Conservation (phyloP, 2,888 invertebrate genomes). For the Microplitis deprimator region DNA sequence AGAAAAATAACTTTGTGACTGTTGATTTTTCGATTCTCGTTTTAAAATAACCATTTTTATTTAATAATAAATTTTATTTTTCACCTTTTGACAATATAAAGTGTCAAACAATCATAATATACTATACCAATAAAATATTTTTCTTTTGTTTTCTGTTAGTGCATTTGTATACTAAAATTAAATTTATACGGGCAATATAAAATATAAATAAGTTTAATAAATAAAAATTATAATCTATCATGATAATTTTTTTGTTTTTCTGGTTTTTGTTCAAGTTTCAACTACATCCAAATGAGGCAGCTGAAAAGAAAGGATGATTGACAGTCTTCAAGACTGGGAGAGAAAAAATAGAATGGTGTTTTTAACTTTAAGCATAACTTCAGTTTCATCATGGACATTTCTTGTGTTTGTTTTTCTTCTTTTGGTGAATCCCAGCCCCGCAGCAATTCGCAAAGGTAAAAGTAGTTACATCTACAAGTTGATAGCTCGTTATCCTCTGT, state of each 20-base stretch:
- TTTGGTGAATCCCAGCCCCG: constrained; percentile 67
- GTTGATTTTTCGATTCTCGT: constrained; percentile 22
- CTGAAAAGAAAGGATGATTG: constrained; percentile 60
- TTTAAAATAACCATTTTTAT: constrained; percentile 16
- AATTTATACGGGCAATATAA: background rate
- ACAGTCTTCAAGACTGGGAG: constrained; percentile 52
- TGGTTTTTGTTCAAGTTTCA: constrained; percentile 54
- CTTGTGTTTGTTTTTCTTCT: constrained; percentile 64
- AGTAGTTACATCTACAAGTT: constrained; percentile 9
- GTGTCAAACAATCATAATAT: background rate
- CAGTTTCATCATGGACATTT: constrained; percentile 56
- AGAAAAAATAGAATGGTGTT: constrained; percentile 51
- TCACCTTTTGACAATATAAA: background rate
- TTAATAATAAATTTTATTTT: constrained; percentile 7
- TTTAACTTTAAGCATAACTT: constrained; percentile 16
- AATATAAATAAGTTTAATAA: background rate
- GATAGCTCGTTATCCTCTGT: constrained; percentile 12
- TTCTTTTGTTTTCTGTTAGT: background rate
- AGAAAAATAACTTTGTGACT: constrained; percentile 14
- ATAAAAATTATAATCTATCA: background rate
- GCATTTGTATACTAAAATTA: background rate
- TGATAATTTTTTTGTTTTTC: background rate
- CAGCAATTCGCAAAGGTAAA: constrained; percentile 68
- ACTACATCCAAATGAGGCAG: constrained; percentile 60
- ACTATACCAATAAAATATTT: background rate